Evolutionary conservation across 2,888 invertebrate species (phyloP).

Genomic region (Hypselothyrea guttata): DNA sequence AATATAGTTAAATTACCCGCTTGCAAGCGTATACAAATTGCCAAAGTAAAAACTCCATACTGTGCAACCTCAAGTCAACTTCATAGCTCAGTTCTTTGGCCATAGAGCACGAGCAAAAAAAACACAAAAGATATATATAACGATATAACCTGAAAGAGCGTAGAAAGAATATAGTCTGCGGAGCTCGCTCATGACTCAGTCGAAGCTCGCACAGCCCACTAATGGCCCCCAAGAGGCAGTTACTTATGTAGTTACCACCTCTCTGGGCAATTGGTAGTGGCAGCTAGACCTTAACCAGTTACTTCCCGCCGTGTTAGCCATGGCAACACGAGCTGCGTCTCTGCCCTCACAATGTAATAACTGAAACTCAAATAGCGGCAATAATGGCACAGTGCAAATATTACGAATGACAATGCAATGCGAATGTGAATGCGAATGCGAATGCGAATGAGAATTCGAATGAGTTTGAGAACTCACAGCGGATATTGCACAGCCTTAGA

Average conservation of each 20-base stretch:
- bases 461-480: slow-evolving; percentile 25
- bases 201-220: slow-evolving; percentile 30
- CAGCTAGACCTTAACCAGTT: background rate
- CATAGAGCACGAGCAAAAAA: slow-evolving; percentile 38
- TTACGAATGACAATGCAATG: slow-evolving; percentile 30
- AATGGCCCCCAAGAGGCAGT: slow-evolving; percentile 22
- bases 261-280: background rate
- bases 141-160: too few species aligned
- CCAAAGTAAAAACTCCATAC: slow-evolving; percentile 17
- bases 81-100: slow-evolving; percentile 39
- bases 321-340: slow-evolving; percentile 22
- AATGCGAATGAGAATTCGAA: slow-evolving; percentile 12
- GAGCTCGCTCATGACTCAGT: slow-evolving; percentile 43
- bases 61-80: slow-evolving; percentile 58
- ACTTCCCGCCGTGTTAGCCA: slow-evolving; percentile 11
- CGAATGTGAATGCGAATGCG: slow-evolving; percentile 25
- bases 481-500: slow-evolving; percentile 51
- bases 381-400: slow-evolving; percentile 24
- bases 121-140: too few species aligned
- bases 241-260: background rate
- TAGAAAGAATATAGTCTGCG: slow-evolving; percentile 58
- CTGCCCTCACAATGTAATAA: slow-evolving; percentile 36
- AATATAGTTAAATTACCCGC: slow-evolving; percentile 3
- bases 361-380: slow-evolving; percentile 26
- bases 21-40: background rate